Conservation (phyloP, 2,888 invertebrate species). For the Melinaea menophilus region DNA sequence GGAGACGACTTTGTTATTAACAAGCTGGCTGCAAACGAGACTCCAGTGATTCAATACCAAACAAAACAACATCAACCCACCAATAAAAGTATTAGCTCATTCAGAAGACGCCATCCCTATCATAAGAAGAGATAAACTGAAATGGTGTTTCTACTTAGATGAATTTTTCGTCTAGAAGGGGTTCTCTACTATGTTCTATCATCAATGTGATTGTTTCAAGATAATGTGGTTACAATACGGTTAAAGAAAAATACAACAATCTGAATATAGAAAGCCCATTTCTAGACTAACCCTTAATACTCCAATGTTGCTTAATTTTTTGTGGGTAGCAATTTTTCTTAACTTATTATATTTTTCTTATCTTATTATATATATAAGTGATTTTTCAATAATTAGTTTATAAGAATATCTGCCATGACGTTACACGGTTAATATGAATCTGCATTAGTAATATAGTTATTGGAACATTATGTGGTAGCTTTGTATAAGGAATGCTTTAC, state of each 20-base stretch:
- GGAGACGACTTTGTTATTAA: slow-evolving; percentile 87
- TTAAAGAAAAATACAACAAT: background rate
- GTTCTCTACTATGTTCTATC: no score
- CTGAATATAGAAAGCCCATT: no score
- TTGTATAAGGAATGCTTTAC: slow-evolving; percentile 1
- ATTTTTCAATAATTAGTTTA: slow-evolving; percentile 4
- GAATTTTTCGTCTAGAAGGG: slow-evolving; percentile 9
- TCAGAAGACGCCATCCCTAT: slow-evolving; percentile 68
- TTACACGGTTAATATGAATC: background rate
- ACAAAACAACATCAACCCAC: slow-evolving; percentile 65
- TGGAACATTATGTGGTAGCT: background rate
- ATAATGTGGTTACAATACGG: background rate
- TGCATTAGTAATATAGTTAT: background rate
- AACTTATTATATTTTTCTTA: slow-evolving; percentile 1
- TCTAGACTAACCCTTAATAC: background rate
- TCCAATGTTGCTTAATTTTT: slow-evolving; percentile 6
- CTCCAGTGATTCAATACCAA: slow-evolving; percentile 85
- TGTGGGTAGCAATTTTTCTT: slow-evolving; percentile 1
- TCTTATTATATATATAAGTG: background rate
- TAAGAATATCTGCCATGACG: background rate
- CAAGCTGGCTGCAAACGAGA: slow-evolving; percentile 81
- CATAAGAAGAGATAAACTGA: slow-evolving; percentile 64
- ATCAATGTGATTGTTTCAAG: background rate
- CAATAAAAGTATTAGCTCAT: slow-evolving; percentile 56
- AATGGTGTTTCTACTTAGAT: slow-evolving; percentile 8